A percentile compares a stretch with the other conserved stretches of the same genome.
Evolutionary conservation across 2,113 vertebrate species (phyloP).

Genomic region (Toxotes chatareus): DNA sequence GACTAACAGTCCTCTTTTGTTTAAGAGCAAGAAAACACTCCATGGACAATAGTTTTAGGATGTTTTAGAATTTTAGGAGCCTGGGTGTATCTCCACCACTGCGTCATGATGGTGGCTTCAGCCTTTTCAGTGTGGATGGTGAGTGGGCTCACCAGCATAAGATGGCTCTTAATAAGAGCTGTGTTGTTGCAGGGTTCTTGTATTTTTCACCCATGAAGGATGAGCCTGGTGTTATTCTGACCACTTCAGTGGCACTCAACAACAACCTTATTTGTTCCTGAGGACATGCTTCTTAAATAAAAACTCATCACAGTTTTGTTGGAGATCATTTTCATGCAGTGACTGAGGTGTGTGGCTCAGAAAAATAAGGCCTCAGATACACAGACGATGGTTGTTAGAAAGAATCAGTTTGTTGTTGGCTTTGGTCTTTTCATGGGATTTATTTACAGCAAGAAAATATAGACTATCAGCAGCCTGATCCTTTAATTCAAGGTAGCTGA

Average conservation of each 20-base stretch:
- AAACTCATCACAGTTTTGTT: background rate
- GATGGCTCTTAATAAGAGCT: background rate
- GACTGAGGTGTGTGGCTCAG: too few species aligned
- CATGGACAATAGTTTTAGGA: conserved; percentile 2
- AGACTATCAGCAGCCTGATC: background rate
- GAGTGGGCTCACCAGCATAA: background rate
- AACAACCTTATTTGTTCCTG: background rate
- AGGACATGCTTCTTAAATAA: background rate
- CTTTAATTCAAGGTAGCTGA: background rate
- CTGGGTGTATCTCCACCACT: background rate
- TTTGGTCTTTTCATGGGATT: background rate
- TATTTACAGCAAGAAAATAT: too few species aligned
- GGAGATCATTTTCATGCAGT: too few species aligned
- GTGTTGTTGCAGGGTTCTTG: background rate
- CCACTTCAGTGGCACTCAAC: background rate
- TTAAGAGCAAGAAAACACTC: background rate
- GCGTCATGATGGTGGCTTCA: background rate
- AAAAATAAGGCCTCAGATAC: too few species aligned
- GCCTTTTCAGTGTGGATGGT: background rate
- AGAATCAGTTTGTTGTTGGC: background rate
- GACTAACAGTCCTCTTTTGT: background rate
- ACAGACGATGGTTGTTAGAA: too few species aligned
- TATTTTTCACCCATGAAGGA: background rate
- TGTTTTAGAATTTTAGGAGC: background rate
- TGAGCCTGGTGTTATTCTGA: background rate